Evolutionary conservation across 2,113 vertebrate genomes (phyloP).

Genomic region (Speoplatyrhinus poulsoni): DNA sequence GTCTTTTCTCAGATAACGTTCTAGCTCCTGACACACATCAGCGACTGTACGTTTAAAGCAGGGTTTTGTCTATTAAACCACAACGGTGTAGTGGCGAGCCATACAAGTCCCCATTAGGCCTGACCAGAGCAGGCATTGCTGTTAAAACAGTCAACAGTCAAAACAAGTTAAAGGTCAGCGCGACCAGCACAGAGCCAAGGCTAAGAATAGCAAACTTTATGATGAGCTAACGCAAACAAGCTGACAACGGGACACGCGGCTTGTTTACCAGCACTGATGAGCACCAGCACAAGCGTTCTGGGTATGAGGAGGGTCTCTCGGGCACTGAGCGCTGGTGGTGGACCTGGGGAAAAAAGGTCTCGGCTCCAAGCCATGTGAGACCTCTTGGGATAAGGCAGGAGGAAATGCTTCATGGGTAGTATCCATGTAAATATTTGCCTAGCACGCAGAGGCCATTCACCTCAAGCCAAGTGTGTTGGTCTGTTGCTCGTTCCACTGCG

Average conservation of each 20-base stretch:
- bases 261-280: background rate
- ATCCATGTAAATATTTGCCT: constrained; percentile 67
- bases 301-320: background rate
- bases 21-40: background rate
- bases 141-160: background rate
- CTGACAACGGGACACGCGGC: background rate
- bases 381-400: constrained; percentile 10
- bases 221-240: too few relatives aligned
- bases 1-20: background rate
- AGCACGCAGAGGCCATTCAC: constrained; percentile 30
- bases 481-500: too few relatives aligned
- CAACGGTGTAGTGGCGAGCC: too few relatives aligned
- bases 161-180: background rate
- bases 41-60: too few relatives aligned
- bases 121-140: constrained; percentile 2
- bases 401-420: constrained; percentile 41
- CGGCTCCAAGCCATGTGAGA: constrained; percentile 40
- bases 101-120: too few relatives aligned
- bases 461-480: background rate
- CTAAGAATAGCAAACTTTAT: constrained; percentile 9
- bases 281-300: background rate
- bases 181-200: constrained; percentile 2
- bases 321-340: constrained; percentile 5
- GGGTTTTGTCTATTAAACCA: too few relatives aligned
- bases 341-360: constrained; percentile 47